Percentiles rank a stretch among this genome's conserved stretches.
Conservation (phyloP, 2,113 vertebrate genomes). For the Spea bombifrons region DNA sequence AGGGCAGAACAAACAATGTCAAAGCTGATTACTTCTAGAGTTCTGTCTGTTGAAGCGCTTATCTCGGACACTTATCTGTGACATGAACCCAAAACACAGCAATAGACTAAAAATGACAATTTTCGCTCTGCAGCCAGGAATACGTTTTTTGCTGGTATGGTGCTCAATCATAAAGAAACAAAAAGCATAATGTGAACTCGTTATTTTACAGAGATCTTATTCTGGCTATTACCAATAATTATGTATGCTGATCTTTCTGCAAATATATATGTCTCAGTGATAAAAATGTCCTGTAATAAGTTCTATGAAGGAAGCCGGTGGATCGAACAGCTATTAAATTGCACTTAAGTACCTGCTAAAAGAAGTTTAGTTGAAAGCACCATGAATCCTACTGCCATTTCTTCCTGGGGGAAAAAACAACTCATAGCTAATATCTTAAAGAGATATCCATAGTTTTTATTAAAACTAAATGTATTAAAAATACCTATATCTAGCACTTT, state of each 20-base stretch:
- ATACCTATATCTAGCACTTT: no score
- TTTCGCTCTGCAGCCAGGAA: constrained; percentile 23
- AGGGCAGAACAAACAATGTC: constrained; percentile 47
- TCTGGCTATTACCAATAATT: neutral
- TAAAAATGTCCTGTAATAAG: neutral
- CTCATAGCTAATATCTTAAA: no score
- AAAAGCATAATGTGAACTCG: neutral
- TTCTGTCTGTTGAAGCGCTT: constrained; percentile 30
- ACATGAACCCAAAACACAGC: constrained; percentile 44
- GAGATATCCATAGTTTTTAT: no score
- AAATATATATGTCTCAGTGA: neutral
- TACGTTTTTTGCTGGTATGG: constrained; percentile 15
- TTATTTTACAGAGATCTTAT: neutral
- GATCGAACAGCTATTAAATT: no score
- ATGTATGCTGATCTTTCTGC: neutral
- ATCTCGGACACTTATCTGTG: constrained; percentile 39
- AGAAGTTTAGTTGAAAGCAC: no score
- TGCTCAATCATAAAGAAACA: constrained; percentile 14
- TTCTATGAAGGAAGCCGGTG: no score
- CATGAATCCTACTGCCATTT: no score
- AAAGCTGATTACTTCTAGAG: constrained; percentile 45
- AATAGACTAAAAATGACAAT: constrained; percentile 33
- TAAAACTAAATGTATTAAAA: no score
- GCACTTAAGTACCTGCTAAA: no score
- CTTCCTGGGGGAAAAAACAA: no score